Conservation (phyloP, 2,113 vertebrate species). For the Tinamus guttatus region DNA sequence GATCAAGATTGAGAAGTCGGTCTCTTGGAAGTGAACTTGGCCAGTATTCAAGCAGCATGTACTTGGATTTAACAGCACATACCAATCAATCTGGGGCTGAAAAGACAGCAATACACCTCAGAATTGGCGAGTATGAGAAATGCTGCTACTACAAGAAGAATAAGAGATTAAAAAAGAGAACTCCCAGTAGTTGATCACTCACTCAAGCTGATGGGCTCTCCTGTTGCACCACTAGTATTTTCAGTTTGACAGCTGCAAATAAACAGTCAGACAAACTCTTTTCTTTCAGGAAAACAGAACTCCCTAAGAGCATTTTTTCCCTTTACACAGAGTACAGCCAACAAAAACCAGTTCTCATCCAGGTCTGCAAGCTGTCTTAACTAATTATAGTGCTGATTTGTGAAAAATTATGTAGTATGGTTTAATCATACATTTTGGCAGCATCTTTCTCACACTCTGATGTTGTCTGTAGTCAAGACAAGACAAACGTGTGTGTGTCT, state of each 20-base stretch:
- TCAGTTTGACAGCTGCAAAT: neutral
- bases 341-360: neutral
- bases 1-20: slow-evolving; percentile 20
- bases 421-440: neutral
- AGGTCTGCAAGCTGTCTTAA: neutral
- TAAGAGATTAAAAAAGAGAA: neutral
- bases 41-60: neutral
- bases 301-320: rapidly evolving
- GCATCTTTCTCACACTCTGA: neutral
- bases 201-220: neutral
- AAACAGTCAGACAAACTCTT: neutral
- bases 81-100: neutral
- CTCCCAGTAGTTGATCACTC: neutral
- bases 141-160: neutral
- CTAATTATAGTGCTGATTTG: neutral
- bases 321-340: neutral
- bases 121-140: neutral
- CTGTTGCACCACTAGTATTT: neutral
- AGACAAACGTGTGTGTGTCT: neutral
- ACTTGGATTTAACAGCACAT: neutral
- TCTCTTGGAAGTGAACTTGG: slow-evolving; percentile 31
- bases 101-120: neutral
- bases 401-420: neutral
- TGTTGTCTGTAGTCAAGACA: neutral
- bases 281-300: neutral